These are phyloP conservation scores for Erebia aethiops DNA, from an alignment of 2,888 invertebrate species.

Conservation along the genomic window DNA sequence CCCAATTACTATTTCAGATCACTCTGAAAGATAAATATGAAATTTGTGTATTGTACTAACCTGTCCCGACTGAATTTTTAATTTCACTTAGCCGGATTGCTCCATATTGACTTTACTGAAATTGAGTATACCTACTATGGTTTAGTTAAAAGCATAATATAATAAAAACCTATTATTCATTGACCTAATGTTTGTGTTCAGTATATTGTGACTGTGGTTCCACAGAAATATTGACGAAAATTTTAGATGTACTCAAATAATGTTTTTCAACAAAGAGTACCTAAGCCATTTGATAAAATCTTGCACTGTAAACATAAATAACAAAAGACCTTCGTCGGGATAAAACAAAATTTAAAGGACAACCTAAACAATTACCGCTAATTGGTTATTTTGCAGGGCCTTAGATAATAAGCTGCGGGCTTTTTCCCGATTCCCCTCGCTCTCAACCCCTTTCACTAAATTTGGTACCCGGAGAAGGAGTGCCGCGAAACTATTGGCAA, in stretches of 20 bases:
- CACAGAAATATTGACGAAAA: neutral
- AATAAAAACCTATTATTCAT: neutral
- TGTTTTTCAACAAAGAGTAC: conserved; percentile 9
- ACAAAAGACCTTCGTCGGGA: conserved; percentile 24
- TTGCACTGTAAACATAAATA: conserved; percentile 25
- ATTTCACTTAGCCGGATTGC: conserved; percentile 11
- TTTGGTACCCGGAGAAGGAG: conserved; percentile 33
- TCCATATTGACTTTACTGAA: conserved; percentile 7
- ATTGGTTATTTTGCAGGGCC: conserved; percentile 33
- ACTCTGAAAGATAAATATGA: conserved; percentile 25
- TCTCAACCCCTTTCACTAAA: conserved; percentile 30
- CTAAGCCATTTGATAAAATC: conserved; percentile 22
- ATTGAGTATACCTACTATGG: neutral
- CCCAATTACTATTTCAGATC: conserved; percentile 19
- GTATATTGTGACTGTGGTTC: neutral
- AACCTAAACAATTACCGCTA: conserved; percentile 37
- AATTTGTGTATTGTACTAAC: conserved; percentile 14
- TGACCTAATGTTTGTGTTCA: neutral
- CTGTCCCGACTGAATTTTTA: conserved; percentile 10
- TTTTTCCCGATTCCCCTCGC: conserved; percentile 27
- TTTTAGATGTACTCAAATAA: neutral
- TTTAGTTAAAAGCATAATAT: neutral
- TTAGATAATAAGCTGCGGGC: conserved; percentile 35
- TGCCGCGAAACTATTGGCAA: conserved; percentile 54
- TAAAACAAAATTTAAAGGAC: conserved; percentile 33